Base-by-base conservation (phyloP, 2,888 invertebrate species). In the Octonoba sinensis region DNA sequence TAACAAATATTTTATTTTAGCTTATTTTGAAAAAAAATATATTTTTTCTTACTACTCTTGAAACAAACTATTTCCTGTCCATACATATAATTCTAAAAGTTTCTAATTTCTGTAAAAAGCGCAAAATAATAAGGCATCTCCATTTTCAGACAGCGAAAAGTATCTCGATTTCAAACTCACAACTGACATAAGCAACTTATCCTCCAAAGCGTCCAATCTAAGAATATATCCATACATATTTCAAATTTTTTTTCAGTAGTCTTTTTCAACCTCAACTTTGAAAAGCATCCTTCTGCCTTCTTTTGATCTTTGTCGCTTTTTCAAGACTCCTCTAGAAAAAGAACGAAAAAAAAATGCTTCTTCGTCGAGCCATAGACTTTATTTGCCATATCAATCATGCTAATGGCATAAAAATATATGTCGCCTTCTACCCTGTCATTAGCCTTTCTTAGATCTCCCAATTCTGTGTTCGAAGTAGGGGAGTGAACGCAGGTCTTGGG, bases 351-450 rank as follows among this genome's bases (percentile, higher is more conserved):
- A 18, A 71, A 36, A 36, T 36, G 36, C 36, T 59, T 51, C 71
- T 65, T 49, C 66, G 57, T 59, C 59, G 67, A 51, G 81, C 67
- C 62, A 67, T 60, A 72, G 62, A 69, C 74, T 73, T 81, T 73
- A 73, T 73, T 81, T 81, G 73, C 73, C 64, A 69, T 73, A 81
- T 81, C 81, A 81, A 74, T 81, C 81, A 81, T 81, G 73, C 81
- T 81, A 81, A 81, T 74, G 74, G 73, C 69, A 74, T 56, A 81
- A 69, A 81, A 81, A 81, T 81, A 69, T 81, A 73, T 81, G 73
- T 81, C 74, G 46, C 64, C 62, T 46, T 20, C 69, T 74, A 22
- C 54, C 49, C 51, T 74, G 81, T 82, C 74, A 82, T 82, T 82
- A 82, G 71, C 71, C 64, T 78, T 27, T 56, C 18, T 49, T 60